Conservation (phyloP, 2,113 vertebrate species). For the Bambusicola thoracicus region DNA sequence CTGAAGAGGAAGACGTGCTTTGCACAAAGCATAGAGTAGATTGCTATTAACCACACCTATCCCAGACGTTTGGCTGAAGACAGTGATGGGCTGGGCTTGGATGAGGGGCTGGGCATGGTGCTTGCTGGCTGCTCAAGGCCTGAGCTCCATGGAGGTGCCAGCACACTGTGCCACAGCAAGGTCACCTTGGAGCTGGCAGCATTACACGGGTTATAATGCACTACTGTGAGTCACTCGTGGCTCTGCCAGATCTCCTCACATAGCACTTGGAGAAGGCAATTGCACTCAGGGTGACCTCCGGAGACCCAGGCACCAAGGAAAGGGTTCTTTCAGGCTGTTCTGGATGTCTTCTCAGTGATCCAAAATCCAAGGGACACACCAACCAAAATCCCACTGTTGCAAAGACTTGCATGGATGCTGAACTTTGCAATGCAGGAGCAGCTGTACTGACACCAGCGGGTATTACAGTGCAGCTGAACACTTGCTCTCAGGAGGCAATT, state of each 20-base stretch:
- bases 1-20: neutral
- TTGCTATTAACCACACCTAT: neutral
- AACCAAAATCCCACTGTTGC: neutral
- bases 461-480: neutral
- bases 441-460: neutral
- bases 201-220: fast-evolving
- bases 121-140: neutral
- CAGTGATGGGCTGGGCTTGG: neutral
- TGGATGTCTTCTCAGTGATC: neutral
- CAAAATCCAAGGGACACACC: neutral
- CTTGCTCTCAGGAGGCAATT: neutral
- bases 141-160: neutral
- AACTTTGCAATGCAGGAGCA: neutral
- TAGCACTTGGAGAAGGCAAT: neutral
- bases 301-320: neutral
- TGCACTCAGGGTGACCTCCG: neutral
- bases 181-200: constrained; percentile 4
- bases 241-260: constrained; percentile 20
- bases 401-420: neutral
- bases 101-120: neutral
- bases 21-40: neutral
- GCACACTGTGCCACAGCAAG: neutral
- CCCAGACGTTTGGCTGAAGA: neutral
- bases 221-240: neutral
- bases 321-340: neutral